Base-by-base conservation (phyloP, 2,113 vertebrate genomes). In the Falco punctatus region DNA sequence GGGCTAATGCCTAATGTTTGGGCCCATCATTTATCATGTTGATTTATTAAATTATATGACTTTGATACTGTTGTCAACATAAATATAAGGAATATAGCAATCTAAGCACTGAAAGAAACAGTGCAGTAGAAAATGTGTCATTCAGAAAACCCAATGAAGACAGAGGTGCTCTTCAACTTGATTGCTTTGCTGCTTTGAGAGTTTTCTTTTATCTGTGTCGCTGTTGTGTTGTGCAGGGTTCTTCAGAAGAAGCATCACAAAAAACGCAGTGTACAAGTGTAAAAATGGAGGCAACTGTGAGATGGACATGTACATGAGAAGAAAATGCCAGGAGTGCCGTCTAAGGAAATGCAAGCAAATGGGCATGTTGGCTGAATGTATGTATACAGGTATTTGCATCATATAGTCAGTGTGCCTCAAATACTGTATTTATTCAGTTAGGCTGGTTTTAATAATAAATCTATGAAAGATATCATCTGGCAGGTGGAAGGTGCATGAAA, bases 261-360 rank as follows among this genome's bases (percentile, higher is more conserved):
- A 99, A 98, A 99, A 99, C 1, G 99, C 99, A 4, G 98, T 99
- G 72, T 99, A 99, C 98, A 99, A 99, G 94, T 99, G 99, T 97
- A 99, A 99, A 97, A 99, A 98, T 3, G 99, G 99, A 33, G 99
- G 99, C 74, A 99, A 98, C 98, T 99, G 99, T 15, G 99, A 99
- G 98, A 99, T 99, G 99, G 99, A 99, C 95, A 99, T 99, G 99
- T 99, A 99, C 94, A 99, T 99, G 99, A 98, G 99, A 61, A 98
- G 99, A 72, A 99, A 99, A 91, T 99, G 99, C 93, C 99, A 99
- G 88, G 99, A 99, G 80, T 99, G 99, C 30, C 98, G 99, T 30
- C 98, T 99, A 30, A 98, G 99, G 95, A 99, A 99, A 89, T 99
- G 99, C 98, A 99, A 98, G 94, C 98, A 99, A 96, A 99, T 99